Conservation (phyloP, 53 echinoderm and acorn worm genomes). For the Echinometra lucunter region DNA sequence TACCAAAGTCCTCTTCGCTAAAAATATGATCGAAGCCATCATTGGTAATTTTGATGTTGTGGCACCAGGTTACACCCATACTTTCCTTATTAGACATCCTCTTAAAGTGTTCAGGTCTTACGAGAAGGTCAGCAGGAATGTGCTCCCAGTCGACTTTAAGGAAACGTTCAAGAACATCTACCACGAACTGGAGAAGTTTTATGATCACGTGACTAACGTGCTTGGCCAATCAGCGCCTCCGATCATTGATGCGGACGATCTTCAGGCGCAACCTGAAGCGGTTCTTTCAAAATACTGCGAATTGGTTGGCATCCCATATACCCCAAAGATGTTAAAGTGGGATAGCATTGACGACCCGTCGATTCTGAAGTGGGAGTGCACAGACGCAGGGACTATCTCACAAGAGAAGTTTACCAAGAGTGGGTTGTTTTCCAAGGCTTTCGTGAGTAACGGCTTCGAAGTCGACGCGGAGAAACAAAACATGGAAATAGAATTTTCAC, state of each 20-base stretch:
- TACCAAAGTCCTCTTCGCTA: slow-evolving; percentile 23
- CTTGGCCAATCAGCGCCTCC: slow-evolving; percentile 57
- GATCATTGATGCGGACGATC: slow-evolving; percentile 47
- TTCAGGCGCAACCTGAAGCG: neutral
- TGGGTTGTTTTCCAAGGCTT: neutral
- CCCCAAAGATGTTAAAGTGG: slow-evolving; percentile 15
- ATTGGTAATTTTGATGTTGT: neutral
- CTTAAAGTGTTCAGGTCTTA: slow-evolving; percentile 4
- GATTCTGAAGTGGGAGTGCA: slow-evolving; percentile 4
- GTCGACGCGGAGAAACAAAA: neutral
- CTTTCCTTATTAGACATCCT: slow-evolving; percentile 46
- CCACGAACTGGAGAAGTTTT: slow-evolving; percentile 34
- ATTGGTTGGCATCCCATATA: slow-evolving; percentile 14
- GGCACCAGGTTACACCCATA: neutral
- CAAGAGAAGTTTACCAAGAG: neutral
- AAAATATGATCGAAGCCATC: slow-evolving; percentile 25
- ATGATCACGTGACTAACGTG: slow-evolving; percentile 21
- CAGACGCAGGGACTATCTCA: neutral
- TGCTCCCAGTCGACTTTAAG: neutral
- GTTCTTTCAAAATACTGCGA: slow-evolving; percentile 38
- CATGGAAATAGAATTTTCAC: neutral
- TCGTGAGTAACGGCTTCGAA: neutral
- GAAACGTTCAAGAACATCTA: slow-evolving; percentile 15
- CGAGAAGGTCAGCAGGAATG: neutral
- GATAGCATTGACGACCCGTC: neutral